Base-by-base conservation (phyloP, 2,888 invertebrate species). In the Oithona nana region DNA sequence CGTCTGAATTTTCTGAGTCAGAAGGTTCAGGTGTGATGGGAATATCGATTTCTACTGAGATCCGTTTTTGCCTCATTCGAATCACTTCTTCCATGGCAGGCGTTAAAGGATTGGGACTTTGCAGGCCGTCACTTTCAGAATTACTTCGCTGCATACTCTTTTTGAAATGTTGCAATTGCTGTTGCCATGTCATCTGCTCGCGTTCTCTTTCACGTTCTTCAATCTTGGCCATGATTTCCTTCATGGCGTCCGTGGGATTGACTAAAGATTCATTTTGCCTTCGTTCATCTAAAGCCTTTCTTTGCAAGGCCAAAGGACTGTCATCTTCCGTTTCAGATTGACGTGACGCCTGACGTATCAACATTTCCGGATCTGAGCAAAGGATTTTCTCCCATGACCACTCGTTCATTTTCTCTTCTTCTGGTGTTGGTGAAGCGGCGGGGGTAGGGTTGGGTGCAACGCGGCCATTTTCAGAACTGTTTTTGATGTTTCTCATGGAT, bases 191-290 rank as follows among this genome's bases (percentile, higher is more conserved):
- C 26, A 59, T 28, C 4, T 59, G 49, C 3, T 59, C 26, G 28
- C 64, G 50, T 20, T 55, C 62, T 13, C 48, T 56, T 24, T 63
- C 63, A 24, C 78, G 79, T 64, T 80, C 81, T 67, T 78, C 79
- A 68, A 79, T 80, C 68, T 76, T 79, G 49, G 79, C 77, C 62
- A 81, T 73, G 0, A 84, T 79, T 66, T 81, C 80, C 65, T 80
- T 75, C 84, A 85, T 85, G 1, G 83, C 83, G 56, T 81, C 80
- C 1, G 84, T 85, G 0, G 83, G 83, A 73, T 80, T 70, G 73
- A 66, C 65, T 24, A 66, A 64, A 50, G 69, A 67, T 22, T 67
- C 66, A n/a, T 30, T 24, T 24, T 62, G 59, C 20, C n/a, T 20
- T 13, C 2, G n/a, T 50, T 59, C 59, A n/a, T 59, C 59, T 22